Evolutionary conservation across 2,888 invertebrate species (phyloP).

Genomic region (Carabus problematicus): DNA sequence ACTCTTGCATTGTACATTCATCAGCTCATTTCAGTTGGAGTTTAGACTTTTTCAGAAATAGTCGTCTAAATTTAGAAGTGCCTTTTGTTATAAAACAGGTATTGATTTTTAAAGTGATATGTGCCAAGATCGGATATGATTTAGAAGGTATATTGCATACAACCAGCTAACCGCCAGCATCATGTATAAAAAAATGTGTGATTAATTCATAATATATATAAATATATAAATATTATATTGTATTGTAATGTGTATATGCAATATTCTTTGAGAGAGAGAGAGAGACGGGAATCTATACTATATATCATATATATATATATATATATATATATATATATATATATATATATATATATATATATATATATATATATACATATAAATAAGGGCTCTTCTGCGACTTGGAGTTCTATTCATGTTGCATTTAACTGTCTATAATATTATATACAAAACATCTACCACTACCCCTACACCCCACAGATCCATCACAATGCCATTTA

Average conservation of each 20-base stretch:
- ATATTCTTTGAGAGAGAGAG: constrained; percentile 5
- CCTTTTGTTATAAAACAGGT: constrained; percentile 43
- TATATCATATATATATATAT: too few species aligned
- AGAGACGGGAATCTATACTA: too few species aligned
- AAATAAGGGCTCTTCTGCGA: constrained; percentile 20
- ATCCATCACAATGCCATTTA: not conserved
- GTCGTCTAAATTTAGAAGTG: constrained; percentile 38
- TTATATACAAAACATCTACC: constrained; percentile 11
- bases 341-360: too few species aligned
- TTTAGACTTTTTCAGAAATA: constrained; percentile 29
- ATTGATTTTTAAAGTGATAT: constrained; percentile 41
- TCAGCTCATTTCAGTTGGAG: too few species aligned
- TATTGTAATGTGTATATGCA: constrained; percentile 37
- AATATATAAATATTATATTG: constrained; percentile 21
- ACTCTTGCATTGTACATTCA: too few species aligned
- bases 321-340: too few species aligned
- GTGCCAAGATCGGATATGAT: constrained; percentile 41
- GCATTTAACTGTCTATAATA: constrained; percentile 20
- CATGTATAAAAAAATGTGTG: constrained; percentile 33
- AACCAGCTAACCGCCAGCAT: constrained; percentile 43
- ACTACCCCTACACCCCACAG: constrained; percentile 4
- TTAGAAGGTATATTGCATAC: constrained; percentile 36
- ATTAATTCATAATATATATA: constrained; percentile 17
- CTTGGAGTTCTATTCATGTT: constrained; percentile 16
- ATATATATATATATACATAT: too few species aligned